Conservation (phyloP, 2,113 vertebrate genomes). For the Carassius carassius region DNA sequence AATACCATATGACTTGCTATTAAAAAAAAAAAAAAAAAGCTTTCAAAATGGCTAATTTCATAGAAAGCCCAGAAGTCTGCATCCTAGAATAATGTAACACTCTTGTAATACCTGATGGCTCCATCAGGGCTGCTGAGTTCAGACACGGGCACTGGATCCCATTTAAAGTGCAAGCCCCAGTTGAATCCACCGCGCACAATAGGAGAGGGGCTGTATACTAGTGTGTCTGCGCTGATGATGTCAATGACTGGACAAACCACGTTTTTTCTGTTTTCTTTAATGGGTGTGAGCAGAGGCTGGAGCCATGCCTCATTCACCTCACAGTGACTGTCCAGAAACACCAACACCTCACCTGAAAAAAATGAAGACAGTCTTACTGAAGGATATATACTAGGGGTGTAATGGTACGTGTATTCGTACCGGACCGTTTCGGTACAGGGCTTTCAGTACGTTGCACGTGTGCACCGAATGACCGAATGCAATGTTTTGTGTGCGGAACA, state of each 20-base stretch:
- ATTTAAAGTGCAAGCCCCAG: conserved; percentile 99
- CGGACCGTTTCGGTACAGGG: too few relatives aligned
- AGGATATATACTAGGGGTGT: too few relatives aligned
- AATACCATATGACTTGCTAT: too few relatives aligned
- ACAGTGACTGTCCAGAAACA: conserved; percentile 97
- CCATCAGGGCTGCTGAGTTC: conserved; percentile 81
- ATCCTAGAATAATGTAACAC: background rate
- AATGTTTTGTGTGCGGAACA: too few relatives aligned
- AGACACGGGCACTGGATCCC: conserved; percentile 89
- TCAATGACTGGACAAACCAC: conserved; percentile 97
- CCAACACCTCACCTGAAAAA: conserved; percentile 85
- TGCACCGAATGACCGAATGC: too few relatives aligned
- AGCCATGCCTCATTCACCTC: conserved; percentile 93
- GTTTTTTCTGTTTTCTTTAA: conserved; percentile 75
- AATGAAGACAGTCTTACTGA: background rate
- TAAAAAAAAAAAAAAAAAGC: too few relatives aligned
- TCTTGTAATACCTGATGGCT: conserved; percentile 79
- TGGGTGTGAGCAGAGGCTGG: conserved; percentile 83
- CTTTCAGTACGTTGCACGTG: too few relatives aligned
- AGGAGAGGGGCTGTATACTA: conserved; percentile 90
- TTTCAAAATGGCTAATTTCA: background rate
- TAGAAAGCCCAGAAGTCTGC: background rate
- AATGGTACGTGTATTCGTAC: too few relatives aligned
- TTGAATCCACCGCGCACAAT: conserved; percentile 95
- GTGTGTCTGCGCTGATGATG: conserved; percentile 94